phyloP scores from a whole-genome alignment of 1,140 invertebrate species.

The Pinna nobilis region DNA sequence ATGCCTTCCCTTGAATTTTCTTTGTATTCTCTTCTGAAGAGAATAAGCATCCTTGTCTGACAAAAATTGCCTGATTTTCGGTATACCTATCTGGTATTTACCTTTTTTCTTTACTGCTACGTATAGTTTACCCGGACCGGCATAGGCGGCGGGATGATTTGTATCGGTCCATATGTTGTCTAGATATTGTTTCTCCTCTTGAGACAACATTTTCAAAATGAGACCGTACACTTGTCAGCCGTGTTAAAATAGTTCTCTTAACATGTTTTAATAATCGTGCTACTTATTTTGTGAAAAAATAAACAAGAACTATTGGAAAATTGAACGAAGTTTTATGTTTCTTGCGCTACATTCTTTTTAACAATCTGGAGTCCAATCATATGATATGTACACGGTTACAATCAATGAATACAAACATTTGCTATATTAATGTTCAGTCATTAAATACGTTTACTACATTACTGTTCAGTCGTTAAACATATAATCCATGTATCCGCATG shows the following conservation, averaged over 20 bases:
- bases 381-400: neutral
- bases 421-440: too few species aligned
- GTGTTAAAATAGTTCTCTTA: too few species aligned
- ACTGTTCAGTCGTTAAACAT: too few species aligned
- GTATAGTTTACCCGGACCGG: slow-evolving; percentile 9
- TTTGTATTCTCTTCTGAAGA: slow-evolving; percentile 5
- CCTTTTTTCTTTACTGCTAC: neutral
- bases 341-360: too few species aligned
- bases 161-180: slow-evolving; percentile 12
- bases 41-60: slow-evolving; percentile 14
- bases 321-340: too few species aligned
- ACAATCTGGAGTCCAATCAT: neutral
- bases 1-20: neutral
- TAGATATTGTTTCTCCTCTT: slow-evolving; percentile 5
- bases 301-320: too few species aligned
- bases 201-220: neutral
- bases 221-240: too few species aligned
- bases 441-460: too few species aligned
- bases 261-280: too few species aligned
- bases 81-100: neutral
- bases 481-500: too few species aligned
- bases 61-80: slow-evolving; percentile 3
- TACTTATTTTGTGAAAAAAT: too few species aligned
- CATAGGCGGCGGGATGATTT: neutral
- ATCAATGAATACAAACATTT: too few species aligned